Evolutionary conservation across 2,113 vertebrate genomes (phyloP).

Genomic region (Esox niger): DNA sequence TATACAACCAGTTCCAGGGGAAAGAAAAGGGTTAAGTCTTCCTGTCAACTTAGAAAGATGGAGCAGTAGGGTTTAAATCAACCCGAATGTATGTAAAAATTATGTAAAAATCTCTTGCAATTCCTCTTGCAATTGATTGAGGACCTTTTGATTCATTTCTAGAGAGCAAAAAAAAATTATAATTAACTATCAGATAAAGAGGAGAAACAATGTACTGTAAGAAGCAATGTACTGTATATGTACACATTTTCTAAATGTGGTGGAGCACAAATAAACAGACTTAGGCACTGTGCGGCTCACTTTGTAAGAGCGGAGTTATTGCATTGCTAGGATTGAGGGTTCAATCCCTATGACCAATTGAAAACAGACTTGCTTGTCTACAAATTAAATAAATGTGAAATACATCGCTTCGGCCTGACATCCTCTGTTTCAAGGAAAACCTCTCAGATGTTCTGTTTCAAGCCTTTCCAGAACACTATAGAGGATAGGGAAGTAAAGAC

Average conservation of each 20-base stretch:
- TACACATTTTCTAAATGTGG: no score
- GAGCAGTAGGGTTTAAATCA: neutral
- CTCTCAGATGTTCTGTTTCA: neutral
- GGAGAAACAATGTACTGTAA: no score
- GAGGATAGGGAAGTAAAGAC: conserved; percentile 1
- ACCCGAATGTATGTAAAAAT: no score
- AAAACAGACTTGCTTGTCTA: neutral
- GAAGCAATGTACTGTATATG: no score
- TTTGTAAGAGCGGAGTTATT: no score
- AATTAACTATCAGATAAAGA: no score
- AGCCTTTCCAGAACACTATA: conserved; percentile 6
- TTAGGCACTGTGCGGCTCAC: no score
- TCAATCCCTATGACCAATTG: no score
- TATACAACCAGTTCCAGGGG: conserved; percentile 7
- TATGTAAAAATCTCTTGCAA: neutral
- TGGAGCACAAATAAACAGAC: no score
- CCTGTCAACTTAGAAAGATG: neutral
- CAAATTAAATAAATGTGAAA: no score
- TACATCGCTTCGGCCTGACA: neutral
- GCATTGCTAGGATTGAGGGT: no score
- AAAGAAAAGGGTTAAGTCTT: neutral
- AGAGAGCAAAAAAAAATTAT: neutral
- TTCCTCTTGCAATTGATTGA: neutral
- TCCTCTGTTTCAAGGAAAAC: neutral
- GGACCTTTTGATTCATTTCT: neutral